Evolutionary conservation across 2,888 invertebrate genomes (phyloP), one percentile per base, ranked within the genome.

Genomic region (Napeogenes inachia): DNA sequence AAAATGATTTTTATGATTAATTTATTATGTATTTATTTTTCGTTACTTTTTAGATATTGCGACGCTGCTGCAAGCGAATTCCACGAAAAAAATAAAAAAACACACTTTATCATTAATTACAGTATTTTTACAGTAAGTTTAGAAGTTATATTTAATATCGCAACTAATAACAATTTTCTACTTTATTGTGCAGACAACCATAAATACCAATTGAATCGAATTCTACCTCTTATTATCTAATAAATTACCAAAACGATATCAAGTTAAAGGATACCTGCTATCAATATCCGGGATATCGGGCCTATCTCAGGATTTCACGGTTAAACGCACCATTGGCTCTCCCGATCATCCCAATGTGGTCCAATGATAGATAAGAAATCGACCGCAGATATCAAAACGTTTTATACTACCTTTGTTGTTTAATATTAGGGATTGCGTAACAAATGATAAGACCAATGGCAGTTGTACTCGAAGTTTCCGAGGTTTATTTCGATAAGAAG

Each of bases 301-400:
- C 79, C 77, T 89, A 89, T 89, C 89, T 84, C 74, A 73, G 80
- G 81, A 86, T 88, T 89, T 89, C 87, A 90, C 88, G 88, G 86
- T 82, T 85, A 86, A 80, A 84, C 80, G 89, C 87, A 84, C 82
- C 82, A 85, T 82, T 89, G 83, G 77, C 68, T 82, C 72, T 73
- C 76, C 77, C 81, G 80, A 82, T 84, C 84, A 81, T 82, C 79
- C 78, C 79, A 73, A 78, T 78, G 75, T 82, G 12, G 30, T 80
- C 80, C 80, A 77, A 78, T 72, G 35, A 67, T 68, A 85, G 88
- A 89, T 89, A 89, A 88, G 87, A 81, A 85, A 85, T 85, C 81
- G 82, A 82, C 81, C 72, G 66, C 82, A 81, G 83, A 85, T 85
- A 81, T 74, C 75, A 77, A 71, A 78, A 75, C 77, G 78, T 77